Evolutionary conservation across 2,888 invertebrate genomes (phyloP).

Genomic region (Dryocosmus kuriphilus): DNA sequence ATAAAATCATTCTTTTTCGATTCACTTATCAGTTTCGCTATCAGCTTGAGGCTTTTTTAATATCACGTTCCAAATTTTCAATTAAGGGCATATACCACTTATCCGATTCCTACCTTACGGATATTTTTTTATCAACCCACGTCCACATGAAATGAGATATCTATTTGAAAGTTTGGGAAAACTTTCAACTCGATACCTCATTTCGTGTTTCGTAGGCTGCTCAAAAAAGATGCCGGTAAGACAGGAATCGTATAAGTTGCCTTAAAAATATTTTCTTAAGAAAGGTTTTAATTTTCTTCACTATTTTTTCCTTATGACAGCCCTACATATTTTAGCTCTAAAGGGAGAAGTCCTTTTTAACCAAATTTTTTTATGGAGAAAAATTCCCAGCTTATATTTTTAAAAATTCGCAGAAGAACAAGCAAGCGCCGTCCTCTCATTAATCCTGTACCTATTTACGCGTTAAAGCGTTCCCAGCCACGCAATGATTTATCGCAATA

Average conservation of each 20-base stretch:
- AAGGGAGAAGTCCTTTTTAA: background rate
- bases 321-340: background rate
- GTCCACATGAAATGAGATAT: too few relatives aligned
- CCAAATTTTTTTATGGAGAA: background rate
- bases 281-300: background rate
- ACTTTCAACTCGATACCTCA: too few relatives aligned
- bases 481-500: slow-evolving; percentile 33
- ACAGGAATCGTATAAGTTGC: too few relatives aligned
- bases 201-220: too few relatives aligned
- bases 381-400: background rate
- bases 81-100: background rate
- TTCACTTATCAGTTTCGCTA: background rate
- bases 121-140: too few relatives aligned
- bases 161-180: too few relatives aligned
- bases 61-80: background rate
- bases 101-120: too few relatives aligned
- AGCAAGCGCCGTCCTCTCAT: slow-evolving; percentile 33
- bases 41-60: slow-evolving; percentile 31
- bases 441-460: slow-evolving; percentile 34
- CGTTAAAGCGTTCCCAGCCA: slow-evolving; percentile 7
- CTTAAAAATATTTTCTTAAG: background rate
- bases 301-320: background rate
- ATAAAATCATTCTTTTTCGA: slow-evolving; percentile 29
- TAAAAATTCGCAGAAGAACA: slow-evolving; percentile 20
- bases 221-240: too few relatives aligned